Base-by-base conservation (phyloP, 2,888 invertebrate genomes). In the Temnothorax unifasciatus region DNA sequence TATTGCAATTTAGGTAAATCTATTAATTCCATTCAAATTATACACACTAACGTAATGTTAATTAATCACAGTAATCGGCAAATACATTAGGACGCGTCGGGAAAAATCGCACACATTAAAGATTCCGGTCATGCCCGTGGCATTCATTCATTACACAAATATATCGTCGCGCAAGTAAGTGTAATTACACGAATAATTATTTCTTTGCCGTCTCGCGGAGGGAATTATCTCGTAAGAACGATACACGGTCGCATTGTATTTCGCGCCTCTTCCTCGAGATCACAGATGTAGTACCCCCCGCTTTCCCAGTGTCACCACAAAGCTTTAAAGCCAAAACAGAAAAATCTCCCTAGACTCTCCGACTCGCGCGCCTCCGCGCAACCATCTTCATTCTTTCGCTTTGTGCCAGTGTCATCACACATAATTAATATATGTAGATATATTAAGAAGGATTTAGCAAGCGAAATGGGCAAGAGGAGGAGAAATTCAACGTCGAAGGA, bases 161-260 rank as follows among this genome's bases (percentile, higher is more conserved):
- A 66, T 29, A 74, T 47, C 47, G 21, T 34, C 50, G 6, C 57
- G 34, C 44, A 69, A 69, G 34, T 59, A 69, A 79, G 29, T 59
- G 59, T 71, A 79, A 79, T 79, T 79, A 69, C 79, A 34, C 34
- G 57, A 69, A 69, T 59, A 69, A 59, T 79, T 69, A 69, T 79
- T 79, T 69, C 44, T 79, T 57, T 79, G 69, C 34, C 21, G 34
- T 57, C 44, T 29, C 61, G 21, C 13, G 9, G n/a, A 47, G 47
- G 47, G 8, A 79, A 79, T 71, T 47, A 71, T 25, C 18, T 18
- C 34, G 18, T 59, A 71, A 71, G 34, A 79, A 59, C 47, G 21
- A 34, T 59, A 34, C 15, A 21, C 69, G 57, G 21, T 69, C 13
- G 71, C 59, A 25, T 71, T 59, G n/a, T n/a, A n/a, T n/a, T n/a